These are phyloP conservation scores for Latheticus oryzae DNA, from an alignment of 2,888 invertebrate genomes.

Conservation along the genomic window DNA sequence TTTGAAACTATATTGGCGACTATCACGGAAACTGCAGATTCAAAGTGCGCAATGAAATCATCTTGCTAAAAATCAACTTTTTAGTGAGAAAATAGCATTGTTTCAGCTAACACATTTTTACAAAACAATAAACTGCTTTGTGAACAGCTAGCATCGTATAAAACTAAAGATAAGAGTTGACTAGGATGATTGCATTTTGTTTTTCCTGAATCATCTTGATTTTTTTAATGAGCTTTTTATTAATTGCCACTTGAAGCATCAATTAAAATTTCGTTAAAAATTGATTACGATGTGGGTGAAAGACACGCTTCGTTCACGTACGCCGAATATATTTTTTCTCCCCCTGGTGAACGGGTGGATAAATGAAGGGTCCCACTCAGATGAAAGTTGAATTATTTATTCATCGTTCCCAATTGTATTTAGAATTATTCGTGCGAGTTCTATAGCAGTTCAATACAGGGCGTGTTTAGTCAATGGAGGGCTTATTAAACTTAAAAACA, in stretches of 20 bases:
- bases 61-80: too few species aligned
- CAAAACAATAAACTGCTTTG: too few species aligned
- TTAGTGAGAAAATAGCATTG: too few species aligned
- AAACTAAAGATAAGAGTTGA: too few species aligned
- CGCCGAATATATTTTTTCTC: slow-evolving; percentile 14
- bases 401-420: slow-evolving; percentile 59
- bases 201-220: too few species aligned
- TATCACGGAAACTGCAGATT: too few species aligned
- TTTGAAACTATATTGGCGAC: too few species aligned
- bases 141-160: too few species aligned
- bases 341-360: slow-evolving; percentile 30
- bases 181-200: too few species aligned
- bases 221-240: too few species aligned
- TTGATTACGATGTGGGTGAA: slow-evolving; percentile 31
- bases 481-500: slow-evolving; percentile 66
- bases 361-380: slow-evolving; percentile 48
- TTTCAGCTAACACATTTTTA: too few species aligned
- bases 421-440: slow-evolving; percentile 61
- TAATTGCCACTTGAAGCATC: slow-evolving; percentile 43
- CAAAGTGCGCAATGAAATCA: too few species aligned
- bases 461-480: slow-evolving; percentile 61
- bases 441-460: slow-evolving; percentile 58
- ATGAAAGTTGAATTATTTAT: slow-evolving; percentile 57
- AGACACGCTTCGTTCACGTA: slow-evolving; percentile 19
- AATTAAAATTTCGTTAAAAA: slow-evolving; percentile 45